Base-by-base conservation (phyloP, 2,888 invertebrate species). In the Lydus trimaculatus region DNA sequence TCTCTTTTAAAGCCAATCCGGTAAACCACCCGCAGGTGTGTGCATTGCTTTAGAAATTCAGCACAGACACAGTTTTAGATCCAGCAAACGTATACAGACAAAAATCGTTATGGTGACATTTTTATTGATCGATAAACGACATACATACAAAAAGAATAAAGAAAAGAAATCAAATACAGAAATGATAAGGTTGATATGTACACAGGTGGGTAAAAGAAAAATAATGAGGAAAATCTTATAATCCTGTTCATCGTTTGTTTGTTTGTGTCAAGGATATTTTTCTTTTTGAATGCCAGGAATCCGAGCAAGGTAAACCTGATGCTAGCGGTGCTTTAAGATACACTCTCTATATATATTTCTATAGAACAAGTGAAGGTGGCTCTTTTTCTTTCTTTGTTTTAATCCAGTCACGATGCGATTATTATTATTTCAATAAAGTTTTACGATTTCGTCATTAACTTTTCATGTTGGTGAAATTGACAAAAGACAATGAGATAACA, bases 11-110 rank as follows among this genome's bases (percentile, higher is more conserved):
- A 68, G 66, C 65, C 69, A 61, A 67, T 67, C 67, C 71, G 71
- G 71, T 71, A 71, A 71, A 65, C 71, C 71, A 71, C 71, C 71
- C 71, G 71, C 71, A 71, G 71, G 71, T 71, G 71, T 71, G 64
- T 67, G 58, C 64, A 56, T 56, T 15, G 56, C 56, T 56, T 56
- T 56, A 56, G 56, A 56, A 56, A 56, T 56, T 56, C 56, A 56
- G 25, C 56, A 56, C 8, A 48, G 48, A 20, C 20, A 48, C 20
- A 20, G 20, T 25, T 56, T 56, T 56, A 23, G 56, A 13, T 56
- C 25, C 25, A 11, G 7, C 56, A 56, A 6, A 56, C 56, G 20
- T 20, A 17, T 43, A 6, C 7, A 33, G 2, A 43, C 17, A 43
- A 43, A 43, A 17, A 43, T 43, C 43, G 56, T 4, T 13, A 13